Conservation (phyloP, 2,113 vertebrate genomes). For the Mus spicilegus region DNA sequence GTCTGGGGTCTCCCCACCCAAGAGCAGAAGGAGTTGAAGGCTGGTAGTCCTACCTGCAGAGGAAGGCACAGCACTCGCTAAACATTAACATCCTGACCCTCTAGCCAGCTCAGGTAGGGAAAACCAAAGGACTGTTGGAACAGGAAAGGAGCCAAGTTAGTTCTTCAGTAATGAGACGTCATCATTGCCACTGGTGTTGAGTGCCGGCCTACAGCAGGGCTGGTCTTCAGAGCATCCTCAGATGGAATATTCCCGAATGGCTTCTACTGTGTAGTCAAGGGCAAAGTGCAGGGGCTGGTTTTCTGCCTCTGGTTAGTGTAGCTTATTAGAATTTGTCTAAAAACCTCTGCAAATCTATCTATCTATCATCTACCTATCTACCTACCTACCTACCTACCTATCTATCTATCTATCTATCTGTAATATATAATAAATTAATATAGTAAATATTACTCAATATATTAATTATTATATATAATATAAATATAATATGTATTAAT, state of each 20-base stretch:
- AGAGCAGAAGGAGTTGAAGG: neutral
- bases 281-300: neutral
- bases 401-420: too few relatives aligned
- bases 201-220: neutral
- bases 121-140: neutral
- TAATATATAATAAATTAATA: too few relatives aligned
- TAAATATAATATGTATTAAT: too few relatives aligned
- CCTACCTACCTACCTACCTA: too few relatives aligned
- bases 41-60: neutral
- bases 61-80: accelerated
- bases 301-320: neutral
- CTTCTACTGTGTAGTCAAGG: neutral
- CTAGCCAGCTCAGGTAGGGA: neutral
- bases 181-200: too few relatives aligned
- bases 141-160: accelerated
- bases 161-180: neutral
- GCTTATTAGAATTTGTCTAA: neutral
- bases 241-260: neutral
- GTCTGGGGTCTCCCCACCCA: neutral
- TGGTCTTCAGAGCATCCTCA: neutral
- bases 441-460: too few relatives aligned
- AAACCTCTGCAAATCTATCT: neutral
- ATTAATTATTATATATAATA: too few relatives aligned
- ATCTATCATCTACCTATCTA: too few relatives aligned
- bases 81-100: neutral